Conservation (phyloP, 2,888 invertebrate species). For the Slavum lentiscoides region DNA sequence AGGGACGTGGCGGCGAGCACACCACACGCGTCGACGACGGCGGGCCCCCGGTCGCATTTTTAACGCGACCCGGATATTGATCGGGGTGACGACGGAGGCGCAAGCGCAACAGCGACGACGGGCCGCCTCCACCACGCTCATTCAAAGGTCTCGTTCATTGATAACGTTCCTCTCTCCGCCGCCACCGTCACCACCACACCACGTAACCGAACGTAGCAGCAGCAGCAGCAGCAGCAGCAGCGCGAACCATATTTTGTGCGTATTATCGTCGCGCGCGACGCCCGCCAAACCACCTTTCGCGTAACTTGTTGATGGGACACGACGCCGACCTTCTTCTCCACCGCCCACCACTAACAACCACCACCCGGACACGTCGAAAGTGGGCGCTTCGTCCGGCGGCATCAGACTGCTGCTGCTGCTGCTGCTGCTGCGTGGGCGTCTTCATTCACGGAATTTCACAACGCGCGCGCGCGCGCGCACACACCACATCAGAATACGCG, state of each 20-base stretch:
- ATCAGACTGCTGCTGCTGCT: not conserved
- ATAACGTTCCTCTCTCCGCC: conserved; percentile 1
- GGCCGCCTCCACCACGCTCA: conserved; percentile 11
- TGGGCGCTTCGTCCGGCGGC: conserved; percentile 10
- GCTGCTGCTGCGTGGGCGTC: conserved; percentile 33
- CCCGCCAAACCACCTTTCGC: not conserved
- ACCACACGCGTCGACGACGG: not conserved
- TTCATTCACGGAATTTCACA: conserved; percentile 38
- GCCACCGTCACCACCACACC: not conserved
- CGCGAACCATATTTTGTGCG: not conserved
- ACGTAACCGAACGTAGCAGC: not conserved
- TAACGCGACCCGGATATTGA: conserved; percentile 24
- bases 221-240: not conserved
- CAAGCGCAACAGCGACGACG: conserved; percentile 52
- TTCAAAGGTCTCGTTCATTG: conserved; percentile 41
- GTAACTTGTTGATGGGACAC: conserved; percentile 49
- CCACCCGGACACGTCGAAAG: not conserved
- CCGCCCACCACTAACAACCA: not conserved
- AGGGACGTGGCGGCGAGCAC: not conserved
- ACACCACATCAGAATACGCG: not conserved
- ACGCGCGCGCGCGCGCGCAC: not conserved
- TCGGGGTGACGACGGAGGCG: conserved; percentile 39
- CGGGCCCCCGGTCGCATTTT: conserved; percentile 19
- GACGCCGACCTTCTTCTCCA: not conserved
- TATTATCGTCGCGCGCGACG: too few species aligned